A percentile compares a stretch with the other conserved stretches of the same genome.
phyloP scores from a whole-genome alignment of 2,797 vertebrate species.

The Sandelia bainsii region DNA sequence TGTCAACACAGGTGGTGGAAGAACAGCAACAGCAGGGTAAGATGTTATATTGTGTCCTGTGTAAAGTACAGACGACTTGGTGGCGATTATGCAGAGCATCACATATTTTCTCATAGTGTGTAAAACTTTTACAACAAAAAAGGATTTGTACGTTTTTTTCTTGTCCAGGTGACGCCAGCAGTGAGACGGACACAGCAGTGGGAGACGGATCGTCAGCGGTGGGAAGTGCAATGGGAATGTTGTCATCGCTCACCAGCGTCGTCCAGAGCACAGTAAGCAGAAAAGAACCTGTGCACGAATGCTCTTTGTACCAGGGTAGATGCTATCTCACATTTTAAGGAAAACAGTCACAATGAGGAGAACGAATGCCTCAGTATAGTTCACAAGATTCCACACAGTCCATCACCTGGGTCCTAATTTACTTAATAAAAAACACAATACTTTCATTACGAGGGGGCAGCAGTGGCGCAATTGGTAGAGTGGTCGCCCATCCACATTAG shows the following conservation, averaged over 20 bases:
- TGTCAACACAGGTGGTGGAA: constrained; percentile 85
- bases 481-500: too few species aligned
- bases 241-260: constrained; percentile 91
- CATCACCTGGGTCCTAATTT: not conserved
- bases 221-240: constrained; percentile 89
- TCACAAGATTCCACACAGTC: not conserved
- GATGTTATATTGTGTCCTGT: not conserved
- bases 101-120: not conserved
- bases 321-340: too few species aligned
- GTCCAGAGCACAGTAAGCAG: constrained; percentile 95
- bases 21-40: constrained; percentile 61
- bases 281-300: not conserved
- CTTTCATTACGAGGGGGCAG: too few species aligned
- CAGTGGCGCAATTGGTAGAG: too few species aligned
- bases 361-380: not conserved
- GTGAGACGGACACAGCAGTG: constrained; percentile 44
- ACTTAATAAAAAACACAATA: too few species aligned
- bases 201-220: constrained; percentile 75
- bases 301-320: too few species aligned
- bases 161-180: constrained; percentile 44
- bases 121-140: not conserved
- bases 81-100: not conserved
- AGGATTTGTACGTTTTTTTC: not conserved
- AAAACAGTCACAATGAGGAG: too few species aligned
- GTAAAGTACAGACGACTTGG: too few species aligned